phyloP scores from a whole-genome alignment of 1,140 invertebrate species.

The Temnothorax curvispinosus region DNA sequence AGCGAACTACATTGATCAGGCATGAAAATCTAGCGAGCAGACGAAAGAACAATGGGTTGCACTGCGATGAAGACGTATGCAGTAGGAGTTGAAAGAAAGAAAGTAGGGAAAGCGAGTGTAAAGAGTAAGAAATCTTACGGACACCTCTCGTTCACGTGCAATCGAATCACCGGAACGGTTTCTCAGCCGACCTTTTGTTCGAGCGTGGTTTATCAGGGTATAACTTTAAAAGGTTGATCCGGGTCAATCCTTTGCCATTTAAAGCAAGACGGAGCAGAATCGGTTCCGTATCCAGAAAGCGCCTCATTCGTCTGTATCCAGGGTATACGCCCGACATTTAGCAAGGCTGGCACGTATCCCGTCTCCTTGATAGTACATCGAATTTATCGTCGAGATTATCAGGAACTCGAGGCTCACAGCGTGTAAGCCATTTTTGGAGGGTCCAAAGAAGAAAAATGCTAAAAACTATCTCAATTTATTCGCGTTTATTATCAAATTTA shows the following conservation, averaged over 20 bases:
- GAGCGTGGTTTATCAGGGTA: slow-evolving; percentile 57
- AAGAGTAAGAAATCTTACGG: slow-evolving; percentile 37
- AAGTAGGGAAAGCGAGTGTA: not conserved
- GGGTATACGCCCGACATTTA: slow-evolving; percentile 16
- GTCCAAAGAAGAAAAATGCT: not conserved
- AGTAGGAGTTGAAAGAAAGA: slow-evolving; percentile 23
- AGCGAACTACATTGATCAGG: slow-evolving; percentile 22
- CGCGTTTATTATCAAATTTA: not conserved
- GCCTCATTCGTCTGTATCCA: not conserved
- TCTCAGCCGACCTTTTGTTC: slow-evolving; percentile 58
- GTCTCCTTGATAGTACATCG: slow-evolving; percentile 54
- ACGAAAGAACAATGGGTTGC: slow-evolving; percentile 34
- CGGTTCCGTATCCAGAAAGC: slow-evolving; percentile 44
- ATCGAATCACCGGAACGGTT: slow-evolving; percentile 47
- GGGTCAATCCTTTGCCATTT: slow-evolving; percentile 64
- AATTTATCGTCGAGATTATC: slow-evolving; percentile 69
- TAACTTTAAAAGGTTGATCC: slow-evolving; percentile 59
- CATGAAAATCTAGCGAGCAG: slow-evolving; percentile 5
- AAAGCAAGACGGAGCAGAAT: slow-evolving; percentile 54
- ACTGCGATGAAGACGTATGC: slow-evolving; percentile 6
- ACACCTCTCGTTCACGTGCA: slow-evolving; percentile 32
- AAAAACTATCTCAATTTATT: not conserved
- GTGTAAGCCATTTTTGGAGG: slow-evolving; percentile 42
- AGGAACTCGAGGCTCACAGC: not conserved
- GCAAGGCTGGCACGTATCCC: slow-evolving; percentile 29